phyloP scores from a whole-genome alignment of 2,797 vertebrate species.

The Xyrichtys novacula region DNA sequence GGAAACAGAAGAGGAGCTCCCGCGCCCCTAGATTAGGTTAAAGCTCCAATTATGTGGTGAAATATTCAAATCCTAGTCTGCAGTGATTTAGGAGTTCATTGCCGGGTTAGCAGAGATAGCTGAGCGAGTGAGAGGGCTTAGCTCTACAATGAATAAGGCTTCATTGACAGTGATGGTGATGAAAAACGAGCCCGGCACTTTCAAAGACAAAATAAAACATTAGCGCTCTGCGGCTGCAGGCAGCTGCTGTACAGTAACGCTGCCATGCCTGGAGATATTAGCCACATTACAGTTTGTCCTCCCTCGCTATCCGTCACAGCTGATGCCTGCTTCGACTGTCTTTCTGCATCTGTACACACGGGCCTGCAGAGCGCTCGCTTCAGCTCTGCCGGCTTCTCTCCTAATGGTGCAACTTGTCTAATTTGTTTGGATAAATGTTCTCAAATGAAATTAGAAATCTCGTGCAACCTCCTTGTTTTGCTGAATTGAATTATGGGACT shows the following conservation, averaged over 20 bases:
- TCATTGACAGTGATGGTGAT: constrained; percentile 79
- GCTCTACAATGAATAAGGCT: constrained; percentile 72
- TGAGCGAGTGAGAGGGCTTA: constrained; percentile 65
- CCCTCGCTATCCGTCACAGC: constrained; percentile 52
- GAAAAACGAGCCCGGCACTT: constrained; percentile 66
- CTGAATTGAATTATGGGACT: constrained; percentile 76
- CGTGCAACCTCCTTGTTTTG: constrained; percentile 79
- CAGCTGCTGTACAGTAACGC: constrained; percentile 32
- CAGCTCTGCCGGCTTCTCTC: constrained; percentile 57
- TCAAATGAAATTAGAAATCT: constrained; percentile 81
- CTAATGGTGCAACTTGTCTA: constrained; percentile 68
- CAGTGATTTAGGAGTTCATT: constrained; percentile 82
- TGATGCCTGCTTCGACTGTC: constrained; percentile 34
- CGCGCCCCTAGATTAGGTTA: constrained; percentile 80
- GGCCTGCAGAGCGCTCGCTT: constrained; percentile 30
- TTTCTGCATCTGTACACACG: constrained; percentile 32
- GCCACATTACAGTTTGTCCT: constrained; percentile 51
- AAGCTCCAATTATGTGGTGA: constrained; percentile 82
- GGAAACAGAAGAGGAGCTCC: constrained; percentile 72
- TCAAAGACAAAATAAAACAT: constrained; percentile 79
- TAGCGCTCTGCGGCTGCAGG: constrained; percentile 39
- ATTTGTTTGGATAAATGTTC: constrained; percentile 84
- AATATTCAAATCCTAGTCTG: constrained; percentile 84
- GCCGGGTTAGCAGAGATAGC: constrained; percentile 75
- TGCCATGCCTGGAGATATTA: constrained; percentile 59